Percentiles rank a stretch among this genome's conserved stretches.
phyloP scores from a whole-genome alignment of 2,888 invertebrate species.

The Silvanus unidentatus region DNA sequence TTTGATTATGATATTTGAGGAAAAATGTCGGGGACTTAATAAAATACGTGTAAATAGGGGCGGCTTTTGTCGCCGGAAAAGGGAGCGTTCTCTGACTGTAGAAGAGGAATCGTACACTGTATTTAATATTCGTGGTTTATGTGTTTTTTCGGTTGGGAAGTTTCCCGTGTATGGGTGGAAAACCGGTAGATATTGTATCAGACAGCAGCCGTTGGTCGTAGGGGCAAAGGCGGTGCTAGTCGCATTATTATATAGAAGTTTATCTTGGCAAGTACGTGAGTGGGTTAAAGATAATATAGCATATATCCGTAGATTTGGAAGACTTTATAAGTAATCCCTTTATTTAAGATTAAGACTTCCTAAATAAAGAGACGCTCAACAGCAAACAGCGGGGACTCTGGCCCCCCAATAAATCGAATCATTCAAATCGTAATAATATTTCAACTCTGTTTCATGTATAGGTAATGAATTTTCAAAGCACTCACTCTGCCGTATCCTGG shows the following conservation, averaged over 20 bases:
- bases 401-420: conserved; percentile 4
- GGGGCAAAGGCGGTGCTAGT: conserved; percentile 9
- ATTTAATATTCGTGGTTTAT: conserved; percentile 10
- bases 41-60: no score
- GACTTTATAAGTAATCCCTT: conserved; percentile 29
- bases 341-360: conserved; percentile 30
- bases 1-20: no score
- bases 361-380: conserved; percentile 25
- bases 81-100: no score
- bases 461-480: no score
- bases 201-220: no score
- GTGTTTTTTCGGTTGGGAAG: conserved; percentile 15
- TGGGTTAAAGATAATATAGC: conserved; percentile 18
- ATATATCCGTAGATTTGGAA: conserved; percentile 25
- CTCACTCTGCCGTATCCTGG: no score
- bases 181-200: no score
- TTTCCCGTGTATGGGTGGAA: neutral
- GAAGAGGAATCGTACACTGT: no score
- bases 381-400: neutral
- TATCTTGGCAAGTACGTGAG: conserved; percentile 23
- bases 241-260: conserved; percentile 32
- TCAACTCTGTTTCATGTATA: no score
- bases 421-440: no score
- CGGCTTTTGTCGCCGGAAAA: no score
- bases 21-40: no score